Evolutionary conservation across 2,113 vertebrate species (phyloP), one percentile per base, ranked within the genome.

Genomic region (Tragelaphus buxtoni): DNA sequence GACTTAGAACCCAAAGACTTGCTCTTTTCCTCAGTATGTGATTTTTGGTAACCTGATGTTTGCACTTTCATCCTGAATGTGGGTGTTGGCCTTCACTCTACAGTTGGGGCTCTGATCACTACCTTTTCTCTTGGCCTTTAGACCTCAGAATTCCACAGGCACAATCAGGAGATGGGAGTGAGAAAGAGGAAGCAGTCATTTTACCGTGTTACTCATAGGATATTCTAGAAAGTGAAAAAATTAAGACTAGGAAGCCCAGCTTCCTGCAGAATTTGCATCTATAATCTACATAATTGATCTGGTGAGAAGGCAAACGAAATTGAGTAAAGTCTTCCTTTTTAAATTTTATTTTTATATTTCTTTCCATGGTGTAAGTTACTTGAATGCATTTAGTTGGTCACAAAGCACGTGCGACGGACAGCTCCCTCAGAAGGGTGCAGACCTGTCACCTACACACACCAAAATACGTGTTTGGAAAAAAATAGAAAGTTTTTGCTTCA

Each of bases 111-210:
- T 95, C 28, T 96, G 95, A 96, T 97, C 95, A 97, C 91, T 91
- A 55, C 97, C 94, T 97, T 98, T 97, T 92, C 83, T 86, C 92
- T 88, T 93, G 95, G 94, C 97, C 97, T 89, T 94, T 91, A 0
- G 97, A 97, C 97, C 97, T 97, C 26, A 4, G 92, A 97, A 95
- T 97, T 97, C 96, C 98, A 97, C 95, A 96, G 97, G 98, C 94
- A 96, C 97, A 97, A 72, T 97, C 95, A 97, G 90, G 90, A 97
- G 97, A 96, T 90, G 97, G 97, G 94, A 97, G 77, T 45, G 92
- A 94, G 95, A 97, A 88, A 97, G 97, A 97, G 94, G 93, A 47
- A 83, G n/a, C 17, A n/a, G 39, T 10, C 55, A 55, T 74, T 42
- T 85, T 35, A 12, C 95, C 80, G 85, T 84, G 16, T 96, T 96